These are phyloP conservation scores for Trogon surrucura DNA, from an alignment of 2,113 vertebrate species.

Conservation along the genomic window DNA sequence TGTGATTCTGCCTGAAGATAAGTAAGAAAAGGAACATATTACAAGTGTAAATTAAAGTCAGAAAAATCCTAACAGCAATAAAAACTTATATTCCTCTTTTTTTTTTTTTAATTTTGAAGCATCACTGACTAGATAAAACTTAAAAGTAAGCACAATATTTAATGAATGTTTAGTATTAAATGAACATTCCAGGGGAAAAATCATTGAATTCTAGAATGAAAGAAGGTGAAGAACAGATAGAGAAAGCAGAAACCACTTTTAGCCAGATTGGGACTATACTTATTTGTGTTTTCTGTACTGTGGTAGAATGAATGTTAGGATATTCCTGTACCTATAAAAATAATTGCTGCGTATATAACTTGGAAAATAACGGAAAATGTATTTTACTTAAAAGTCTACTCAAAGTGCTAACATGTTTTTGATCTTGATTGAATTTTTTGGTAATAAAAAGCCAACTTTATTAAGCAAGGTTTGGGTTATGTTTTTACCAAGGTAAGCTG, in stretches of 20 bases:
- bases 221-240: not conserved
- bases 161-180: not conserved
- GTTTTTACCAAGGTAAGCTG: too few relatives aligned
- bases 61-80: not conserved
- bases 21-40: not conserved
- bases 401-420: not conserved
- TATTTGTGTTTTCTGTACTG: not conserved
- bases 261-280: not conserved
- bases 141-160: not conserved
- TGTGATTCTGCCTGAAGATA: not conserved
- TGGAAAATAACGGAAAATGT: not conserved
- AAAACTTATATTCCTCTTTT: not conserved
- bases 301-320: not conserved
- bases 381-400: not conserved
- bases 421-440: not conserved
- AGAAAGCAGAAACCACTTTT: not conserved
- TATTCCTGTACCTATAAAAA: not conserved
- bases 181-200: not conserved
- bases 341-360: not conserved
- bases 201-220: not conserved
- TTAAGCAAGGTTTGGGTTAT: too few relatives aligned
- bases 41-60: not conserved
- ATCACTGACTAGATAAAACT: not conserved
- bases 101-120: not conserved
- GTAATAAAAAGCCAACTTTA: too few relatives aligned